Percentiles rank a stretch among this genome's conserved stretches.
Conservation (phyloP, 1,140 invertebrate species). For the Aphaenogaster rudis region DNA sequence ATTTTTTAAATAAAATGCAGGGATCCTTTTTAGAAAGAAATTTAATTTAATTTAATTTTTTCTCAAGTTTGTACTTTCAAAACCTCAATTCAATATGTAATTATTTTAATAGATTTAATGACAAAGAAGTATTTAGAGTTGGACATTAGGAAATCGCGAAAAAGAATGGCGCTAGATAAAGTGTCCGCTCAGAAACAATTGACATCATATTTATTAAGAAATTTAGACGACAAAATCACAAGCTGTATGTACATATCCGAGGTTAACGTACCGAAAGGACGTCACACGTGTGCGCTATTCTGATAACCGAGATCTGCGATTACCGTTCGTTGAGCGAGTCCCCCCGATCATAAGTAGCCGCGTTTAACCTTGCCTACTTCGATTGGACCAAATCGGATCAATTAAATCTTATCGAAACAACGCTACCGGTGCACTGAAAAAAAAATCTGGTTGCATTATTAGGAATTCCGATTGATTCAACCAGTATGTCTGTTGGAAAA, state of each 20-base stretch:
- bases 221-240: neutral
- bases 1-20: neutral
- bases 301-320: neutral
- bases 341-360: neutral
- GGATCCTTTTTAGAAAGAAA: neutral
- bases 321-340: neutral
- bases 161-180: neutral
- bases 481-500: no score
- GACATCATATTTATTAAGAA: neutral
- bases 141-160: neutral
- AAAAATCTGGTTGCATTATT: no score
- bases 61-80: neutral
- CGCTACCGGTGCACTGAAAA: neutral
- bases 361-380: slow-evolving; percentile 22
- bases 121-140: neutral
- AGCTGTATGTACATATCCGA: neutral
- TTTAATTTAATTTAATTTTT: neutral
- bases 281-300: neutral
- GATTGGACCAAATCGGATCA: slow-evolving; percentile 18
- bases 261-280: neutral
- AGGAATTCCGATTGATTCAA: no score
- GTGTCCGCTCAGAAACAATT: neutral
- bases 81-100: neutral
- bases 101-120: slow-evolving; percentile 5
- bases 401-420: slow-evolving; percentile 35